Base-by-base conservation (phyloP, 2,888 invertebrate species). In the Drosophila fungiperda region DNA sequence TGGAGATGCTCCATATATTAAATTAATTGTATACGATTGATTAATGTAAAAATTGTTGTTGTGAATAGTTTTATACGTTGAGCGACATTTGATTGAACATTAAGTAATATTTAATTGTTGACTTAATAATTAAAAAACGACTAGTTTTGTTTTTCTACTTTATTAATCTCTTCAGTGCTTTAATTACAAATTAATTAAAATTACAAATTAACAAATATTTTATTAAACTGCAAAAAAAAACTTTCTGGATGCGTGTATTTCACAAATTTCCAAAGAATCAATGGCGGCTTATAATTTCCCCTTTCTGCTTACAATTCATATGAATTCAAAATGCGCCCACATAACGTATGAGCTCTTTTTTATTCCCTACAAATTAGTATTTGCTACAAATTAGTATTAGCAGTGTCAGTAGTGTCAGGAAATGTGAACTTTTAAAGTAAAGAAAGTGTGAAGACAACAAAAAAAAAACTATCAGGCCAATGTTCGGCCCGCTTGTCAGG, bases 401-500 rank as follows among this genome's bases (percentile, higher is more conserved):
- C 26, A 26, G 26, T 26, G 26, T 26, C 26, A 26, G 26, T 26
- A 26, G 26, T 26, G 26, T 5, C 26, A 26, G 26, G 26, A 26
- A 26, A 26, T 26, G 26, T 26, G 26, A 26, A 26, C 26, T 26
- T 4, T 26, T 5, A 26, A 0, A 26, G 0, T 5, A 26, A 26
- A 26, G 26, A 26, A 26, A 5, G 5, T 26, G 0, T 26, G 26
- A 26, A 26, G 26, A 26, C 26, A 26, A 0, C 26, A 26, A 26
- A 26, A 26, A 23, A 1, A 26, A 26, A 26, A 26, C 26, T 26
- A 26, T 26, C 68, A 63, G 64, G 57, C 79, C 78, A 59, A 53
- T 40, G 78, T 67, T 80, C 63, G 60, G 48, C 60, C 73, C 67
- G 66, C 74, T 49, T 52, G 73, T 84, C 89, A 89, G 89, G 91